Evolutionary conservation across 2,888 invertebrate species (phyloP).

Genomic region (Eilema sororculum): DNA sequence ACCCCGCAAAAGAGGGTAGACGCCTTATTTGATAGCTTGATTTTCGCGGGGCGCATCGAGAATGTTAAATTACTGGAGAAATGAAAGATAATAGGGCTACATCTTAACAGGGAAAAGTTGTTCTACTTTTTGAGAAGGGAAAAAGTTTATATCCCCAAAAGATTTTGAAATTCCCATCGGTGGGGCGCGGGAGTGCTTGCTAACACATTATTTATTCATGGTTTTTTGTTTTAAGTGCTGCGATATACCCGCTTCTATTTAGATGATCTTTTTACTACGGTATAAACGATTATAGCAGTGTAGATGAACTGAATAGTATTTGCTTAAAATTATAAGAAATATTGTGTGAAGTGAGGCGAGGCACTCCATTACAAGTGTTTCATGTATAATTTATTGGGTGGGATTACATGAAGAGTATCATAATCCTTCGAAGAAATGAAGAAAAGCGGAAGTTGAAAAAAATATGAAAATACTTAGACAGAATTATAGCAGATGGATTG

Average conservation of each 20-base stretch:
- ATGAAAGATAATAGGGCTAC: slow-evolving; percentile 85
- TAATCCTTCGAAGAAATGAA: too few species aligned
- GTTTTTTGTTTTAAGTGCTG: slow-evolving; percentile 62
- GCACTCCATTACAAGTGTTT: neutral
- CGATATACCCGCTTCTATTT: slow-evolving; percentile 57
- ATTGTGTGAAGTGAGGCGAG: neutral
- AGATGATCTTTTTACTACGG: slow-evolving; percentile 50
- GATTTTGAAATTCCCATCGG: slow-evolving; percentile 78
- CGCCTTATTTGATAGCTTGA: slow-evolving; percentile 84
- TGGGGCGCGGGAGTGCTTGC: slow-evolving; percentile 60
- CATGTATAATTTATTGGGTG: neutral
- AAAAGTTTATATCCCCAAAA: slow-evolving; percentile 80
- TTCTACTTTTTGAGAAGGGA: slow-evolving; percentile 65
- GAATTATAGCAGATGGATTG: too few species aligned
- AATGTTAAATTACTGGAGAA: slow-evolving; percentile 86
- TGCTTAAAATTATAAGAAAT: neutral
- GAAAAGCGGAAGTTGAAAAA: too few species aligned
- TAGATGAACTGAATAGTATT: slow-evolving; percentile 23
- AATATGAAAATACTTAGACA: too few species aligned
- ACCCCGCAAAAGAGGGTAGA: slow-evolving; percentile 75
- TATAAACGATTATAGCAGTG: slow-evolving; percentile 51
- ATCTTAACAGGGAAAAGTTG: slow-evolving; percentile 76
- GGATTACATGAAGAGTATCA: too few species aligned
- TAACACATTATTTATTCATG: slow-evolving; percentile 83
- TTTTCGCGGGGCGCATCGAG: slow-evolving; percentile 78